These are phyloP conservation scores for Melieria omissa DNA, from an alignment of 2,888 invertebrate genomes.

Conservation along the genomic window DNA sequence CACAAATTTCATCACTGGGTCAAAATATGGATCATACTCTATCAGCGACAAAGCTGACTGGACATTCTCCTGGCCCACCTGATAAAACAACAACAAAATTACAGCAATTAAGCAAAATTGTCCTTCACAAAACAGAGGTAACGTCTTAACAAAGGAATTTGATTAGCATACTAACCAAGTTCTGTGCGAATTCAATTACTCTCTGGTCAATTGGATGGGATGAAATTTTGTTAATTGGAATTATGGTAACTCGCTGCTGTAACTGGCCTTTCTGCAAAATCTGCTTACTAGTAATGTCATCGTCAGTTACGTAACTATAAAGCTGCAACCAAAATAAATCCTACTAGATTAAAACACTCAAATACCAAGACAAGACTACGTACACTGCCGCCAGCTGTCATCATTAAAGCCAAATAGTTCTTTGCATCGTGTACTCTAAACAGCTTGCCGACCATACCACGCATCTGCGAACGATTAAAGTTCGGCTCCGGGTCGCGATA, in stretches of 20 bases:
- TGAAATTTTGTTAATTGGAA: constrained; percentile 90
- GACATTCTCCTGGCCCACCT: constrained; percentile 85
- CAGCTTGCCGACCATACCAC: constrained; percentile 84
- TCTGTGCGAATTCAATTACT: constrained; percentile 75
- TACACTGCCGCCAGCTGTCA: constrained; percentile 86
- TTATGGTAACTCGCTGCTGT: constrained; percentile 83
- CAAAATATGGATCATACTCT: constrained; percentile 73
- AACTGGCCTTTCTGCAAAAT: constrained; percentile 86
- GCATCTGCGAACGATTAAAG: constrained; percentile 76
- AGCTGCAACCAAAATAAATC: constrained; percentile 70
- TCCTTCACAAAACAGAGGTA: too few relatives aligned
- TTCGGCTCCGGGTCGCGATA: constrained; percentile 82
- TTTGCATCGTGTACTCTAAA: constrained; percentile 78
- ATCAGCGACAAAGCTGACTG: constrained; percentile 84
- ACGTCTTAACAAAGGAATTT: background rate
- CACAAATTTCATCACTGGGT: constrained; percentile 86
- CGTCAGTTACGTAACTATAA: constrained; percentile 91
- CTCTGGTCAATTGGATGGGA: constrained; percentile 72
- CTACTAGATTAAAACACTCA: background rate
- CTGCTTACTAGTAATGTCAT: constrained; percentile 84
- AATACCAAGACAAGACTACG: constrained; percentile 57
- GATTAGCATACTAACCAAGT: constrained; percentile 68
- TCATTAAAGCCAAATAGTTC: constrained; percentile 83
- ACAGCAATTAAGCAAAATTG: background rate
- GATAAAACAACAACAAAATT: constrained; percentile 23